phyloP scores from a whole-genome alignment of 2,113 vertebrate genomes.

The Eretmochelys imbricata region DNA sequence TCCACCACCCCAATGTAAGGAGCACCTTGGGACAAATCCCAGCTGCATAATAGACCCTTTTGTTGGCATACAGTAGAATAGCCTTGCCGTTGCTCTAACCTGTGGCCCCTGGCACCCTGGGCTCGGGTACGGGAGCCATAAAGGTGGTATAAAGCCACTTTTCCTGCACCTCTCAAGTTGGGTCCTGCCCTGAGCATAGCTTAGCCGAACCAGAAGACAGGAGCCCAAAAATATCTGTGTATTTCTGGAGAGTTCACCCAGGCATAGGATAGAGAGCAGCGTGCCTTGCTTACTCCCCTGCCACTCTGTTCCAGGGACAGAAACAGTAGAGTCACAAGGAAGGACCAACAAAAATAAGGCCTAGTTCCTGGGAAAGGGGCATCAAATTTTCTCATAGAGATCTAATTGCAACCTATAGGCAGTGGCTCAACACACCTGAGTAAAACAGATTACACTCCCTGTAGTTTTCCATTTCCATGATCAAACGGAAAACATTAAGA shows the following conservation, averaged over 20 bases:
- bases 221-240: neutral
- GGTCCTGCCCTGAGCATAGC: neutral
- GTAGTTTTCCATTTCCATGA: neutral
- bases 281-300: neutral
- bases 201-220: neutral
- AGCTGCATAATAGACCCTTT: neutral
- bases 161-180: neutral
- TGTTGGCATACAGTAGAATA: neutral
- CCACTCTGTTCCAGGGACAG: neutral
- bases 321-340: neutral
- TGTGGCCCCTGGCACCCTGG: neutral
- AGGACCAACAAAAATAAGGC: neutral
- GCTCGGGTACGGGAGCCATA: neutral
- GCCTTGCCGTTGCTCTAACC: neutral
- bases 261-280: neutral
- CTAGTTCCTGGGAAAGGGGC: neutral
- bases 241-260: neutral
- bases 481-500: neutral
- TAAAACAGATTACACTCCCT: neutral
- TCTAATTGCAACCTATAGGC: neutral
- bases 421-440: neutral
- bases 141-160: neutral
- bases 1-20: fast-evolving
- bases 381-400: neutral
- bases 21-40: neutral